Evolutionary conservation across 2,113 vertebrate genomes (phyloP).

Genomic region (Willisornis vidua): DNA sequence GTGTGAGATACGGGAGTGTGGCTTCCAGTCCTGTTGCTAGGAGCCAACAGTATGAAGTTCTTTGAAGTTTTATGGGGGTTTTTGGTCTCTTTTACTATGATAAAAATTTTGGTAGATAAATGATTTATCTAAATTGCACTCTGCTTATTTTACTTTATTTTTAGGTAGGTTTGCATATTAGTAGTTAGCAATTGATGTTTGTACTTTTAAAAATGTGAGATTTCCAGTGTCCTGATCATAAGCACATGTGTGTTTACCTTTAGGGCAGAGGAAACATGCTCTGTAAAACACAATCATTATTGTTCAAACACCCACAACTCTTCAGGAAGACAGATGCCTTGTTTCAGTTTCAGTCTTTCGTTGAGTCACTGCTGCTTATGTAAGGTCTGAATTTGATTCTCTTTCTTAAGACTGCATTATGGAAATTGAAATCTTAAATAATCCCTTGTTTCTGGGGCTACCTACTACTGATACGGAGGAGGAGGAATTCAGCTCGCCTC

Average conservation of each 20-base stretch:
- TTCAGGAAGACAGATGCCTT: slow-evolving; percentile 42
- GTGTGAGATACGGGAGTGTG: background rate
- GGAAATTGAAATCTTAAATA: slow-evolving; percentile 55
- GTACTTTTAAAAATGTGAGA: background rate
- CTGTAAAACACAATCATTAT: background rate
- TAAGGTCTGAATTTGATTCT: slow-evolving; percentile 38
- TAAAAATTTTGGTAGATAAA: background rate
- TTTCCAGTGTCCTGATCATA: background rate
- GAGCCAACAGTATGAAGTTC: background rate
- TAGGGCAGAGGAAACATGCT: background rate
- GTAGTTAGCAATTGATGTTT: background rate
- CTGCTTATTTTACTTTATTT: background rate
- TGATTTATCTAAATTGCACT: background rate
- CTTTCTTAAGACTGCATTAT: slow-evolving; percentile 10
- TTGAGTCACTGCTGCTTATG: slow-evolving; percentile 56
- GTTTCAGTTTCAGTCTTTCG: slow-evolving; percentile 45
- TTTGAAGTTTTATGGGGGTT: background rate
- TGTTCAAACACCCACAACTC: slow-evolving; percentile 33
- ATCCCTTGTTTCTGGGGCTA: slow-evolving; percentile 19
- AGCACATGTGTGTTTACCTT: slow-evolving; percentile 15
- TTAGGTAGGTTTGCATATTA: background rate
- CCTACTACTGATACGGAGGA: background rate
- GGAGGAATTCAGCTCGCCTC: background rate
- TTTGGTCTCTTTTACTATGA: background rate
- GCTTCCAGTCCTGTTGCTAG: slow-evolving; percentile 43